Conservation (phyloP, 2,888 invertebrate species). For the Thumatha senex region DNA sequence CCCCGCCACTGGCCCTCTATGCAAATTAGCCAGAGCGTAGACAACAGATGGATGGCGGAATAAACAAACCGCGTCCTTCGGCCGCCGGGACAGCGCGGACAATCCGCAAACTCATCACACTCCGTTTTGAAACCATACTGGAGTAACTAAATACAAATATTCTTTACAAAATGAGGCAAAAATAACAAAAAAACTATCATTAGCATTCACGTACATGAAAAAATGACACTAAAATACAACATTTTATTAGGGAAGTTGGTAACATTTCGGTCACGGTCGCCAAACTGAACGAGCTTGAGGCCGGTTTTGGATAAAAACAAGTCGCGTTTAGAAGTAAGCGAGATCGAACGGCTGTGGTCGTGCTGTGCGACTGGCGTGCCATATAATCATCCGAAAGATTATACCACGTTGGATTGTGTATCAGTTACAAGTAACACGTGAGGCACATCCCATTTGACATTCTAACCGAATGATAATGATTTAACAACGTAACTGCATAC, state of each 20-base stretch:
- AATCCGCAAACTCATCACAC: slow-evolving; percentile 14
- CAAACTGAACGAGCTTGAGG: slow-evolving; percentile 41
- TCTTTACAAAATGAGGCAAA: too few species aligned
- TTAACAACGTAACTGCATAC: slow-evolving; percentile 23
- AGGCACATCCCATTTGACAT: slow-evolving; percentile 35
- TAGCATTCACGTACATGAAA: slow-evolving; percentile 15
- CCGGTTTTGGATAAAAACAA: slow-evolving; percentile 52
- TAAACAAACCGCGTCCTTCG: slow-evolving; percentile 80
- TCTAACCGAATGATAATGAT: slow-evolving; percentile 20
- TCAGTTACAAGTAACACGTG: slow-evolving; percentile 42
- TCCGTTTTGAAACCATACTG: slow-evolving; percentile 1
- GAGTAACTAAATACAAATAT: slow-evolving; percentile 25
- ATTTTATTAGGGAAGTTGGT: slow-evolving; percentile 25
- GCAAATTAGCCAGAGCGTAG: slow-evolving; percentile 81
- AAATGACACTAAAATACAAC: background rate
- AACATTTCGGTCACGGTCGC: slow-evolving; percentile 52
- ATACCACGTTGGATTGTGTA: slow-evolving; percentile 29
- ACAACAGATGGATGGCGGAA: slow-evolving; percentile 83
- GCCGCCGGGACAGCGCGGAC: slow-evolving; percentile 36
- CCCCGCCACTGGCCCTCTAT: slow-evolving; percentile 66
- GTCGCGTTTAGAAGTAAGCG: slow-evolving; percentile 37
- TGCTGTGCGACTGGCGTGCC: slow-evolving; percentile 16
- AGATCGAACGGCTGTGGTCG: slow-evolving; percentile 14
- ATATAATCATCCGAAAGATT: slow-evolving; percentile 34
- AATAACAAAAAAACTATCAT: slow-evolving; percentile 6